Evolutionary conservation across 2,888 invertebrate genomes (phyloP), one percentile per base, ranked within the genome.

Genomic region (Carcina quercana): DNA sequence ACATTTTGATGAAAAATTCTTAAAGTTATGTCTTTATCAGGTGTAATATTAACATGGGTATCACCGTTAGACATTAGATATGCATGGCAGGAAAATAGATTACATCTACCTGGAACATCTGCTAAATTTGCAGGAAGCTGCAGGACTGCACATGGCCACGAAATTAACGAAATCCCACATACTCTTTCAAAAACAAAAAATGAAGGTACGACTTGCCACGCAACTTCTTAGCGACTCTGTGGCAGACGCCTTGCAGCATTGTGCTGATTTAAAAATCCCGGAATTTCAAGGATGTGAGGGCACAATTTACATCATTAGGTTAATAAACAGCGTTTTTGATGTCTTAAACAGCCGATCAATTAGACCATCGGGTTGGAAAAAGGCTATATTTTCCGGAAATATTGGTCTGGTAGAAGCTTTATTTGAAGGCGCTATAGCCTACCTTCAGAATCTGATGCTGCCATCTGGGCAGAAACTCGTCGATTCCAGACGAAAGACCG

Each of bases 281-380:
- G 19, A 14, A 22, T 39, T 42, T 32, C 8, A 42, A 32, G 25
- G 38, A 8, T 37, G 37, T 14, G 28, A 21, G 2, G 43, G 38
- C 3, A 47, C 44, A 3, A 28, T 39, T 5, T 37, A 25, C 15
- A 45, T 43, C 19, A 37, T 43, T 5, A 35, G 28, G 0, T 15
- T 38, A 14, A 19, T 46, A 12, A 43, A 45, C 13, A 19, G 37
- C 25, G 32, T 37, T 13, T 45, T 45, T 30, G 47, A 45, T 13
- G 34, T 35, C 2, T 22, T 41, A 3, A 45, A 43, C 26, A 40
- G 41, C 14, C 40, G 37, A 13, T 43, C 38, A 1, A 19, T 42
- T 3, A 35, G 43, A 1, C 42, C 45, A 11, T 42, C 43, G 10
- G 45, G 43, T 2, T 37, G 14, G 13, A 46, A 46, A 29, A 44